These are phyloP conservation scores for Tribolium castaneum DNA, from an alignment of 1,140 invertebrate species.

Conservation along the genomic window DNA sequence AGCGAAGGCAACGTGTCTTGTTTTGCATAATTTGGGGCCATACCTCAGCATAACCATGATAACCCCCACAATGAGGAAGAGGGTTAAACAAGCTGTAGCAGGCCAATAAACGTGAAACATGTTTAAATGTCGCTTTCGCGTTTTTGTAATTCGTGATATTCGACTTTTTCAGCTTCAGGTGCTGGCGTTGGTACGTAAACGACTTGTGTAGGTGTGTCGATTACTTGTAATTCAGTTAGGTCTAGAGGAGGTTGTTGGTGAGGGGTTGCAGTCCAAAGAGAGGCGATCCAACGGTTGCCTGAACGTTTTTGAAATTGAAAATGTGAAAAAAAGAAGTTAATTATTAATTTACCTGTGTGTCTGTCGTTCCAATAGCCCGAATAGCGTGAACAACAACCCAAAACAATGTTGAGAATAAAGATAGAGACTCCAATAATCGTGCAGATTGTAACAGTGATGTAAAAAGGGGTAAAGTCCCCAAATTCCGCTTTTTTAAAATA, in stretches of 20 bases:
- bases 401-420: constrained; percentile 79
- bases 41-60: constrained; percentile 80
- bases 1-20: constrained; percentile 74
- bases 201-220: constrained; percentile 58
- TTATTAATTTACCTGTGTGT: constrained; percentile 74
- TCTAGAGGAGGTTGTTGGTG: constrained; percentile 86
- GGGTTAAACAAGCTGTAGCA: constrained; percentile 74
- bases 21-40: constrained; percentile 75
- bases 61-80: constrained; percentile 77
- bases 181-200: constrained; percentile 57
- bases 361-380: constrained; percentile 83
- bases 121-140: constrained; percentile 84
- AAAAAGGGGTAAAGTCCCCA: constrained; percentile 71
- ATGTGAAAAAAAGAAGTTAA: constrained; percentile 12
- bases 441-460: constrained; percentile 81
- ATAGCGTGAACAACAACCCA: constrained; percentile 83
- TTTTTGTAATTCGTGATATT: constrained; percentile 82
- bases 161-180: constrained; percentile 62
- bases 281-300: constrained; percentile 86
- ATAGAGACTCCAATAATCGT: constrained; percentile 75
- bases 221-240: constrained; percentile 75
- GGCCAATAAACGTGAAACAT: constrained; percentile 67
- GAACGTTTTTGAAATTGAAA: constrained; percentile 4
- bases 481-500: constrained; percentile 72
- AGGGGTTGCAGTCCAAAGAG: constrained; percentile 84